Evolutionary conservation across 2,888 invertebrate genomes (phyloP), one percentile per base, ranked within the genome.

Genomic region (Pinctada fucata): DNA sequence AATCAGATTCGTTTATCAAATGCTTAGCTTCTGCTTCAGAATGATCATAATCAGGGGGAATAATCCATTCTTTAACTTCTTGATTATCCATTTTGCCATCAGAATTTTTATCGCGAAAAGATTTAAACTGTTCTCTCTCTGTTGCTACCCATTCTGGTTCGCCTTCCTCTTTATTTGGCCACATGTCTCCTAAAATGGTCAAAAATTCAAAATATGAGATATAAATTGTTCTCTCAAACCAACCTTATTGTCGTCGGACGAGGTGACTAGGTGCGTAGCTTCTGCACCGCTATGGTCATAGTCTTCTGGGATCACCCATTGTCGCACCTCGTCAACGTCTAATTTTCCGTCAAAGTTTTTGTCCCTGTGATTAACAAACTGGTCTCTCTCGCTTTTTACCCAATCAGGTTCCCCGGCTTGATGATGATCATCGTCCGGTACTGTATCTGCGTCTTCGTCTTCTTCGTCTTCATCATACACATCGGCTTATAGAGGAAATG

Each of bases 251-350:
- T 94, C 93, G 93, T 99, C 99, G 0, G 98, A 96, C 91, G 97
- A 97, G 92, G 96, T 96, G 82, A 99, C 95, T 51, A 99, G 94
- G 93, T 99, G 99, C 76, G 96, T 95, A 2, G 98, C 96, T 93
- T 99, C 99, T 0, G 98, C 97, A 90, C 97, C 97, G 0, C 98
- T 97, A 93, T 98, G 98, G 93, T 99, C 98, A 92, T 97, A 99
- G 92, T 98, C 97, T 0, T 96, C 95, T 0, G 99, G 99, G 80
- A 97, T 95, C 84, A 99, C 97, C 98, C 99, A 99, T 3, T 88
- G 82, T 73, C 85, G 88, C 49, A 97, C 97, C 93, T 99, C 99
- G 65, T 95, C 95, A 78, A 94, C 94, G 90, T 97, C 96, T 94
- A 99, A 95, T 89, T 94, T 96, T n/a, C 96, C 96, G 93, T 97